phyloP scores from a whole-genome alignment of 2,797 vertebrate species.

The Halcyon smyrnensis region DNA sequence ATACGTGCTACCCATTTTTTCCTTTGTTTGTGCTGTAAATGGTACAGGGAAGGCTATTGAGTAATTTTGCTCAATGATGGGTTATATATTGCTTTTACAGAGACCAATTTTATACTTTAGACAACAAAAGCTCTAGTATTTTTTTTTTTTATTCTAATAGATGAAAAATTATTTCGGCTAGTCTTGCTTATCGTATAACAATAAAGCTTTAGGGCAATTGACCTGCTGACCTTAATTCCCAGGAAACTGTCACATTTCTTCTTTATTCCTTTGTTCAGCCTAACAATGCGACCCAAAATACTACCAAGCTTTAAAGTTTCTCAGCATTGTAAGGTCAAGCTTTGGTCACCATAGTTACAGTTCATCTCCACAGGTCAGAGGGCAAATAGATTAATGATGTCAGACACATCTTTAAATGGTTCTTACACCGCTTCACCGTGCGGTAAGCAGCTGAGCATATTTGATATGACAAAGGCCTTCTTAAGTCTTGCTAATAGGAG shows the following conservation, averaged over 20 bases:
- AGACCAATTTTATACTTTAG: slow-evolving; percentile 48
- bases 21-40: not conserved
- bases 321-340: slow-evolving; percentile 80
- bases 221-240: slow-evolving; percentile 85
- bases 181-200: slow-evolving; percentile 79
- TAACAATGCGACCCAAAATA: slow-evolving; percentile 84
- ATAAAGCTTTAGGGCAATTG: slow-evolving; percentile 81
- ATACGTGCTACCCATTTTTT: not conserved
- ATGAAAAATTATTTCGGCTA: slow-evolving; percentile 74
- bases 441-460: slow-evolving; percentile 80
- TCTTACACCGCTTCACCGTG: slow-evolving; percentile 76
- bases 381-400: slow-evolving; percentile 85
- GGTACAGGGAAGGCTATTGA: not conserved
- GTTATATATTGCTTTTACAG: not conserved
- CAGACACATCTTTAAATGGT: slow-evolving; percentile 80
- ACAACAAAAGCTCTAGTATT: slow-evolving; percentile 35
- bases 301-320: slow-evolving; percentile 78
- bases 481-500: slow-evolving; percentile 73
- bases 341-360: slow-evolving; percentile 82
- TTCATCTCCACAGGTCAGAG: slow-evolving; percentile 76
- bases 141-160: slow-evolving; percentile 39
- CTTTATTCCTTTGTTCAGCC: slow-evolving; percentile 79
- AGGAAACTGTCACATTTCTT: slow-evolving; percentile 85
- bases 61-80: slow-evolving; percentile 43
- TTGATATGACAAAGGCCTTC: slow-evolving; percentile 78